Percentiles rank a stretch among this genome's conserved stretches.
These are phyloP conservation scores for Accipiter virgatus DNA, from an alignment of 2,113 vertebrate genomes.

Conservation along the genomic window DNA sequence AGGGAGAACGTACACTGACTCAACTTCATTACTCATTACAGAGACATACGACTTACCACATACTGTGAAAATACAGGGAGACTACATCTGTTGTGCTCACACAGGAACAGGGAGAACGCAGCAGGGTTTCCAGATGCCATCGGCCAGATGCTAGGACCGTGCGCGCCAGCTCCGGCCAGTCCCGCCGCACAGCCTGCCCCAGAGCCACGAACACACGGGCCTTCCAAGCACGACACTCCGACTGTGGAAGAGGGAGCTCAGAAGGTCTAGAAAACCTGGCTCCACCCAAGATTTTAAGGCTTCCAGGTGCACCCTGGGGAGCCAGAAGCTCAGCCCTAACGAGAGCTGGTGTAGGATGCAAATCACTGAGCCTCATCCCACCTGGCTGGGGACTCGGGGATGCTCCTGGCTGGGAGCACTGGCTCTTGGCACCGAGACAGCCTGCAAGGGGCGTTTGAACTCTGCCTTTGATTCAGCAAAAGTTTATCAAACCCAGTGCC, in stretches of 20 bases:
- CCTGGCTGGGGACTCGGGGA: neutral
- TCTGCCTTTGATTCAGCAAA: neutral
- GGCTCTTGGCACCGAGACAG: neutral
- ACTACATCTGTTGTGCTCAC: neutral
- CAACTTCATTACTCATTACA: neutral
- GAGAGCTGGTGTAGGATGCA: neutral
- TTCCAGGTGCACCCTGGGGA: neutral
- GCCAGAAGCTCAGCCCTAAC: neutral
- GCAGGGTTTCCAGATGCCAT: neutral
- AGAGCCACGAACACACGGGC: rapidly evolving
- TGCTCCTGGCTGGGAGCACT: neutral
- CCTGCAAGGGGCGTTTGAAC: neutral
- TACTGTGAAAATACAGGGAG: rapidly evolving
- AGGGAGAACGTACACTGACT: rapidly evolving
- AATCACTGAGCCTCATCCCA: neutral
- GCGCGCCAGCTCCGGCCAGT: rapidly evolving
- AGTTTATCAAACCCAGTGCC: neutral
- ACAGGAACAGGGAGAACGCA: rapidly evolving
- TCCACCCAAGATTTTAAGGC: neutral
- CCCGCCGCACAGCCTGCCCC: neutral
- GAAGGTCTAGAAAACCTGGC: rapidly evolving
- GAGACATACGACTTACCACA: neutral
- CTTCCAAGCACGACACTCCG: rapidly evolving
- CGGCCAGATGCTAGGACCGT: rapidly evolving
- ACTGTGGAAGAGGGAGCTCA: rapidly evolving